Conservation (phyloP, 1,140 invertebrate species). For the Drosophila chauvacae region DNA sequence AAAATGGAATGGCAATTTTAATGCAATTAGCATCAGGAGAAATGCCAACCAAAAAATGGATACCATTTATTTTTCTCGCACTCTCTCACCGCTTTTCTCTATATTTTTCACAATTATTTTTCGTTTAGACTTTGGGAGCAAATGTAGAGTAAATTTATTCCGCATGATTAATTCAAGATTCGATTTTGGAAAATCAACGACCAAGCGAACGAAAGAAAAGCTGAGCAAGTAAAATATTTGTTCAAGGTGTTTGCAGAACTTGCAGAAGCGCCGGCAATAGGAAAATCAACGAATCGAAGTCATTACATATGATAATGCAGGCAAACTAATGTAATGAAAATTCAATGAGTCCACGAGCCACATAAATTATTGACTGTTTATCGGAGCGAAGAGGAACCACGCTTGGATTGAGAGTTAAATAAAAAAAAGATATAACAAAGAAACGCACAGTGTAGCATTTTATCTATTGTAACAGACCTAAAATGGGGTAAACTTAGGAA, state of each 20-base stretch:
- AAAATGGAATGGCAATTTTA: constrained; percentile 52
- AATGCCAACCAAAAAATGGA: neutral
- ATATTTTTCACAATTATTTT: constrained; percentile 22
- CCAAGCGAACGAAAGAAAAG: constrained; percentile 7
- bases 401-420: neutral
- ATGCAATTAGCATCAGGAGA: constrained; percentile 48
- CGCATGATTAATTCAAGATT: constrained; percentile 73
- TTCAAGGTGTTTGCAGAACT: constrained; percentile 57
- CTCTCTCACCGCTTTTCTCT: neutral
- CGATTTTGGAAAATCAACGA: constrained; percentile 52
- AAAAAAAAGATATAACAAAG: neutral
- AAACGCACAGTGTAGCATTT: neutral
- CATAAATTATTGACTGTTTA: constrained; percentile 26
- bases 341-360: constrained; percentile 35
- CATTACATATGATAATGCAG: constrained; percentile 73
- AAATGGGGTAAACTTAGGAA: neutral
- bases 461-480: neutral
- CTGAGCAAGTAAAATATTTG: constrained; percentile 63
- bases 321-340: constrained; percentile 53
- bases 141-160: constrained; percentile 68
- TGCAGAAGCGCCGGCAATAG: constrained; percentile 14
- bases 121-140: constrained; percentile 18
- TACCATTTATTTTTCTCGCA: constrained; percentile 12
- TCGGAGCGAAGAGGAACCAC: neutral
- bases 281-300: constrained; percentile 46